Base-by-base conservation (phyloP, 2,797 vertebrate genomes). In the Crypturellus tataupa region DNA sequence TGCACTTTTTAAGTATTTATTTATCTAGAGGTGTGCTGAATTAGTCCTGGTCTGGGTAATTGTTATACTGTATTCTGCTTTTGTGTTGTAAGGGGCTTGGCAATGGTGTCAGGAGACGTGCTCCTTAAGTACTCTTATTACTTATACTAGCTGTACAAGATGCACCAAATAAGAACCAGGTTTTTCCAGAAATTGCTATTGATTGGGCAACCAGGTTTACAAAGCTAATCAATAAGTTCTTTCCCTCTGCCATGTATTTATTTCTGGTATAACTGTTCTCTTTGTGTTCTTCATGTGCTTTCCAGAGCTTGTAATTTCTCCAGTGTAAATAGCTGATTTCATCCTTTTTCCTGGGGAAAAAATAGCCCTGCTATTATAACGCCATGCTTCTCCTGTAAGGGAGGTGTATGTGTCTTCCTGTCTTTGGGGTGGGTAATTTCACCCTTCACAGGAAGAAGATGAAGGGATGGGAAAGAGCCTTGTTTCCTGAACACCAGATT, bases 151-250 rank as follows among this genome's bases (percentile, higher is more conserved):
- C 89, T 96, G 93, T 97, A 97, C 96, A 95, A 97, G 91, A 87
- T 95, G 35, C 96, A 97, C 96, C 95, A 97, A 98, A 97, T 97
- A 97, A 98, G 97, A 94, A 97, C 92, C 95, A 97, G 95, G 95
- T 93, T 95, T 98, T 98, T 98, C 97, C 96, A 98, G 97, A 98
- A 98, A 98, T 98, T 98, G 95, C 94, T 98, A 98, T 98, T 51
- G 97, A 98, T 98, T 97, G 93, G 87, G 93, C 94, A 97, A 94
- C 96, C 60, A 80, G 33, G 58, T 98, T 98, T 98, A 97, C 96
- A 97, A 98, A 97, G 92, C 95, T 96, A 95, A 98, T 98, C 98
- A 97, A 98, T 98, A 98, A 69, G 92, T 93, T 97, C 87, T 93
- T n/a, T n/a, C 17, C 96, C 94, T 79, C 87, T 55, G 15, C 94